Base-by-base conservation (phyloP, 2,113 vertebrate genomes). In the Ctenomys sociabilis region DNA sequence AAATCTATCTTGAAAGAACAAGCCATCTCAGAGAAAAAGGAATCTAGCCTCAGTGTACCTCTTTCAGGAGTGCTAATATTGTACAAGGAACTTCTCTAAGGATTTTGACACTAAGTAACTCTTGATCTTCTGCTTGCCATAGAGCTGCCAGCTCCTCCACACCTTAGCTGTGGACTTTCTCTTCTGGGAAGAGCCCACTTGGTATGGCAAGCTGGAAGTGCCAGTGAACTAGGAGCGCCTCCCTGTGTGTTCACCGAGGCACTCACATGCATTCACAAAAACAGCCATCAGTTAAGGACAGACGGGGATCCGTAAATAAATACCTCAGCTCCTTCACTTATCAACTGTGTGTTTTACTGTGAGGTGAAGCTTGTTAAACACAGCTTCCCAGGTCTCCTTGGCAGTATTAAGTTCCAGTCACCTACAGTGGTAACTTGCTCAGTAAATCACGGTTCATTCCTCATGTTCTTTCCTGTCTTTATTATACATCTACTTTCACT, bases 271-370 rank as follows among this genome's bases (percentile, higher is more conserved):
- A 49, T 17, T 80, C 77, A 52, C 3, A 22, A 61, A 37, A 68
- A 35, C 49, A 61, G 59, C 30, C 26, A 4, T 61, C 61, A 1
- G 0, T 1, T 14, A 80, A 94, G 77, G 75, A 30, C 2, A 3
- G 40, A 8, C 17, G 49, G 61, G 82, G 54, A 40, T 8, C 17
- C 1, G 4, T 70, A 32, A 35, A 3, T 30, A 78, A 66, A 17
- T 13, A 21, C 21, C 35, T 22, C 12, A 17, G 43, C 61, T 52
- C 82, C 49, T 30, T 59, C 57, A 35, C 22, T 49, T 52, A 35
- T 0, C 0, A 6, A 30, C 28, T 13, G 22, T 4, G 3, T 43
- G n/a, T 28, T 80, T 77, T n/a, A n/a, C 66, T n/a, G 28, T 28
- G n/a, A 63, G 63, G 0, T 19, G 30, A n/a, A n/a, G n/a, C 14